Percentiles rank a stretch among this genome's conserved stretches.
Conservation (phyloP, 2,113 vertebrate genomes). For the Otis tarda region DNA sequence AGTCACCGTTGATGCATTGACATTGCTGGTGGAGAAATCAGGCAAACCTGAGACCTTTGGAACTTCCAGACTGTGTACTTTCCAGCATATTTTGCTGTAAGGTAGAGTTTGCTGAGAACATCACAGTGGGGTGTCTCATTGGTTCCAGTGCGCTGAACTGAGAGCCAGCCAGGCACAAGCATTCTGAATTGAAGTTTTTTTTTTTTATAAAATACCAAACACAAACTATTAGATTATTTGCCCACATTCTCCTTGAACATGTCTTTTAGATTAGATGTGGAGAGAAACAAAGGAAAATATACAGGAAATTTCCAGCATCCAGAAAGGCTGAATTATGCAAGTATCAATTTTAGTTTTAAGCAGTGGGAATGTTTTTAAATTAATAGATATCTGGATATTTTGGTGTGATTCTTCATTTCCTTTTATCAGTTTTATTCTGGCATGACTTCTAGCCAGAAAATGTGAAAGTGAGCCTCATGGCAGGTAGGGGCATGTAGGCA, state of each 20-base stretch:
- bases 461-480: background rate
- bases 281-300: background rate
- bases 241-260: background rate
- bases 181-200: background rate
- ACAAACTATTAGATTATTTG: background rate
- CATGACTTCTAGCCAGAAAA: background rate
- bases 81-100: background rate
- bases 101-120: background rate
- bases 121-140: background rate
- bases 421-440: background rate
- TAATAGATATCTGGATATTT: background rate
- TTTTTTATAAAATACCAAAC: background rate
- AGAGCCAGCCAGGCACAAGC: background rate
- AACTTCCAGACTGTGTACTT: background rate
- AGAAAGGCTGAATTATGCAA: background rate
- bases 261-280: background rate
- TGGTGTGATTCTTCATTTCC: background rate
- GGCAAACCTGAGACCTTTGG: background rate
- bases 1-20: background rate
- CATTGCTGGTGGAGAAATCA: background rate
- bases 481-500: background rate
- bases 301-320: background rate
- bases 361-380: background rate
- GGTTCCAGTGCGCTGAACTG: background rate
- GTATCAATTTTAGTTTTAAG: background rate